phyloP scores from a whole-genome alignment of 2,888 invertebrate species.

The Synergus japonicus region DNA sequence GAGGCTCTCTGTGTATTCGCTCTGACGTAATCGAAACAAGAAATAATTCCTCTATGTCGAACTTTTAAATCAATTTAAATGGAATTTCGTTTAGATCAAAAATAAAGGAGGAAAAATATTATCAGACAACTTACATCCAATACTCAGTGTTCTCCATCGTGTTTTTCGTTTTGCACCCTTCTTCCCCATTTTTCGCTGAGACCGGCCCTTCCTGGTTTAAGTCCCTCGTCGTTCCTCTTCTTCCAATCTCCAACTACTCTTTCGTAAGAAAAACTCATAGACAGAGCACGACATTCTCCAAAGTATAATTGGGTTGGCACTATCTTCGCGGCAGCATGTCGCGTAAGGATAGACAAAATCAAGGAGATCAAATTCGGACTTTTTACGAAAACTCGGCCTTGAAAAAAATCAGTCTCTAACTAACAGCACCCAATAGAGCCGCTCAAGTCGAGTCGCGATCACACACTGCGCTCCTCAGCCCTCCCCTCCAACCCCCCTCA shows the following conservation, averaged over 20 bases:
- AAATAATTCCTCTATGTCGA: not conserved
- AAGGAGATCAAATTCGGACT: not conserved
- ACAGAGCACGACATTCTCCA: not conserved
- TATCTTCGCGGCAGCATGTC: conserved; percentile 7
- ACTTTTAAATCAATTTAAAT: not conserved
- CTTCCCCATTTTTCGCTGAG: conserved; percentile 79
- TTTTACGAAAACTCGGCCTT: conserved; percentile 6
- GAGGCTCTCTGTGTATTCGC: conserved; percentile 45
- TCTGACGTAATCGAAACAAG: conserved; percentile 51
- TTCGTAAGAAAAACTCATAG: conserved; percentile 20
- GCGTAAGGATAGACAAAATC: not conserved
- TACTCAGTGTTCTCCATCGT: conserved; percentile 82
- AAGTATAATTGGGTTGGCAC: not conserved
- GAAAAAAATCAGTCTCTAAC: not conserved
- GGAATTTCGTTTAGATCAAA: not conserved
- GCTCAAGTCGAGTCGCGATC: too few species aligned
- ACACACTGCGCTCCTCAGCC: too few species aligned
- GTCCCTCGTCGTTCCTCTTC: conserved; percentile 30
- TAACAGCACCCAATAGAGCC: not conserved
- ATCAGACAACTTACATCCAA: conserved; percentile 77
- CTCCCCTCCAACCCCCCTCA: too few species aligned
- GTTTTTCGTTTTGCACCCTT: conserved; percentile 81
- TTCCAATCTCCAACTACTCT: conserved; percentile 33
- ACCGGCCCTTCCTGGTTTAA: conserved; percentile 25
- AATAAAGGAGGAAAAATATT: conserved; percentile 48